These are phyloP conservation scores for Lepidocyrtinus sp. DNA, from an alignment of 2,888 invertebrate genomes.

Conservation along the genomic window DNA sequence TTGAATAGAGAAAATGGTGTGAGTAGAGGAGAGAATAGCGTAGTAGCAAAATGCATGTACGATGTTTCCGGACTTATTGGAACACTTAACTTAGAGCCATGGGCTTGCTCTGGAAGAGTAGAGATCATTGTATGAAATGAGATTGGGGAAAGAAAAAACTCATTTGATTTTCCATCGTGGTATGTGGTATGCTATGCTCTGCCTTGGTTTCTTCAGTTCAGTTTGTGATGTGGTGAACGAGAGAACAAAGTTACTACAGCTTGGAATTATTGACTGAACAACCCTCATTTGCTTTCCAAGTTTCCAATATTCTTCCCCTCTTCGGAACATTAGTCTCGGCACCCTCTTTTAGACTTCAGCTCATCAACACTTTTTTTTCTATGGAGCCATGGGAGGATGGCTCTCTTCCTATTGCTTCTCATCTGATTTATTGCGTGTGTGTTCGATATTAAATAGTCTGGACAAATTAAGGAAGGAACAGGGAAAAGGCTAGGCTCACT, in stretches of 20 bases:
- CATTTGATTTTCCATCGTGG: too few species aligned
- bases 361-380: constrained; percentile 30
- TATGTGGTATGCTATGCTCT: not conserved
- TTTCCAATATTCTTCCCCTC: constrained; percentile 5
- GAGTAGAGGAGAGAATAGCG: not conserved
- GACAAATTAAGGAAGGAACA: constrained; percentile 7
- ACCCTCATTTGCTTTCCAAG: constrained; percentile 9
- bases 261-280: too few species aligned
- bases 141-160: constrained; percentile 9
- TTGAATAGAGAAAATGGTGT: not conserved
- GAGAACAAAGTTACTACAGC: too few species aligned
- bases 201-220: constrained; percentile 17
- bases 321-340: constrained; percentile 17
- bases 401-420: too few species aligned
- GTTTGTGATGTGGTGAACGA: not conserved
- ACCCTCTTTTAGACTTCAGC: constrained; percentile 20
- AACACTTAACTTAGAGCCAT: constrained; percentile 23
- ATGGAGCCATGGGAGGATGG: not conserved
- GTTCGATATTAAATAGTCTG: not conserved
- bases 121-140: constrained; percentile 5
- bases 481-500: not conserved
- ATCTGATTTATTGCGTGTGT: constrained; percentile 13
- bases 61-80: constrained; percentile 38
- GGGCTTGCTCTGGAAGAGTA: constrained; percentile 15
- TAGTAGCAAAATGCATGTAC: constrained; percentile 35